Evolutionary conservation across 1,140 invertebrate species (phyloP), one percentile per base, ranked within the genome.

Genomic region (Procambarus clarkii): DNA sequence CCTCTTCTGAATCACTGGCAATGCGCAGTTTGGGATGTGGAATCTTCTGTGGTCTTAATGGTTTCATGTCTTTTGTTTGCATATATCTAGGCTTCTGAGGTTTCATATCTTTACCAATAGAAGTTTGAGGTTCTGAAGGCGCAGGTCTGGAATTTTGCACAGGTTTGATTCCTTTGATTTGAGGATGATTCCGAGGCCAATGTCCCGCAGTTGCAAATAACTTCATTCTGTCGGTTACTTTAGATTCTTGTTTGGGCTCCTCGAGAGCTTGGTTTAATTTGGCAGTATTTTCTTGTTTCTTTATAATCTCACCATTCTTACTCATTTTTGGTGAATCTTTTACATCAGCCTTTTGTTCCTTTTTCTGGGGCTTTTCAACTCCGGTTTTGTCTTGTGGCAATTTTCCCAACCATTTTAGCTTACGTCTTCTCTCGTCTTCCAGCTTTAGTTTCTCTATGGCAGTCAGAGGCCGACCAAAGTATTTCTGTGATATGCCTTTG

Each of bases 361-460:
- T 94, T 89, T 93, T 94, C 93, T 95, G 95, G 11, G 64, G 9
- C 18, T 69, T 97, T 96, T 34, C 34, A 34, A 94, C 97, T 96
- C 1, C 97, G 94, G 48, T 95, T 87, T 79, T 88, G 94, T 4
- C 81, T 21, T 90, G 76, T n/a, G 86, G 86, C 44, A 93, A 58
- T 78, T 93, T 93, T 11, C 91, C 91, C 76, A 95, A 94, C 83
- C 93, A 95, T 94, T 94, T 94, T 34, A 92, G 48, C 58, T 88
- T 92, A 18, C 86, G 74, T 64, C 88, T 77, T 46, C 88, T 77
- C 58, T 85, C 88, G 2, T 90, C 92, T 58, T 93, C 86, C 58
- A 81, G 77, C 58, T 93, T 79, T 13, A 85, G 83, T 85, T 93
- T 93, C 50, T 92, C 88, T 50, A 92, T 91, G 77, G 89, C 92